Base-by-base conservation (phyloP, 2,113 vertebrate genomes). In the Turnix velox region DNA sequence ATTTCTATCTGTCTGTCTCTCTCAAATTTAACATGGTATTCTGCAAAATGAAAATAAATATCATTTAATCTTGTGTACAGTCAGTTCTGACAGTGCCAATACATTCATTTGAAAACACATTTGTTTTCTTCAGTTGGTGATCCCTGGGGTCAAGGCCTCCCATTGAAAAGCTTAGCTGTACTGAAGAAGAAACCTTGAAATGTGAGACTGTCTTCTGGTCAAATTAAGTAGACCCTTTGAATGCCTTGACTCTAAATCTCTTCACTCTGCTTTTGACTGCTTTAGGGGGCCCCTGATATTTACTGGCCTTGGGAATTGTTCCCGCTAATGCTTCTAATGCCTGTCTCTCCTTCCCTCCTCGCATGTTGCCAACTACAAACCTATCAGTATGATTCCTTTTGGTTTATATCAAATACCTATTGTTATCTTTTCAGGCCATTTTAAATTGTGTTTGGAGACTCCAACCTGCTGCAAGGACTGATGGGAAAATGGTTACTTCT, bases 131-230 rank as follows among this genome's bases (percentile, higher is more conserved):
- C 94, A 96, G 93, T 89, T 75, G 80, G 88, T 87, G 84, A 87
- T 95, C 93, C 76, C 79, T 86, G 71, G 84, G 93, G 93, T 95
- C 93, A 95, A 95, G 93, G 96, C 93, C 92, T 92, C 75, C 91
- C 74, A 83, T 90, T 95, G 95, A 91, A 96, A 92, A 91, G 87
- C 91, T 96, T 96, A 94, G 82, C 92, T 92, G 92, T 93, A 88
- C 94, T 91, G 71, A 94, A 96, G 93, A 93, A 83, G 91, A 90
- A 95, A 93, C 93, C 95, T 95, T 97, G 94, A 93, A 96, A 96
- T 92, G 88, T 94, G 93, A 96, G 73, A 93, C 94, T 84, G 85
- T 93, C 93, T 93, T 94, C 91, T 95, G 88, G 79, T 95, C 90
- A 90, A 84, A 90, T 84, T 88, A 91, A 90, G 87, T 81, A 93